Conservation (phyloP, 2,113 vertebrate species). For the Electrona antarctica region DNA sequence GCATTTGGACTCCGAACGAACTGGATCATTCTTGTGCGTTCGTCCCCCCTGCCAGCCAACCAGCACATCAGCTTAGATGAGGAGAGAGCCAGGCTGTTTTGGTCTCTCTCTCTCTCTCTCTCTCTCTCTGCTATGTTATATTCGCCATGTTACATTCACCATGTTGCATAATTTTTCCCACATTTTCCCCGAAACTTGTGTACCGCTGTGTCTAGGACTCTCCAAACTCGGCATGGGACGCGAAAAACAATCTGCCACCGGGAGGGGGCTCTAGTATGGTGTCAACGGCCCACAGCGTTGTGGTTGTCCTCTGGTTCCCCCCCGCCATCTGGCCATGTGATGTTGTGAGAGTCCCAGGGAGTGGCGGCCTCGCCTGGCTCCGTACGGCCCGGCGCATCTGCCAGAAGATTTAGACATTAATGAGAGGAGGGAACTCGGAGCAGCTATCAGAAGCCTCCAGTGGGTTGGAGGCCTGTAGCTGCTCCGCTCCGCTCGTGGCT, state of each 20-base stretch:
- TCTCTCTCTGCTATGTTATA: too few species aligned
- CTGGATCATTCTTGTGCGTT: slow-evolving; percentile 69
- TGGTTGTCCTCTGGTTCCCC: slow-evolving; percentile 29
- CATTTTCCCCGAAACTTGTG: too few species aligned
- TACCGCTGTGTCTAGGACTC: too few species aligned
- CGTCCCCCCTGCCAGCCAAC: slow-evolving; percentile 67
- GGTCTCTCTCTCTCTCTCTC: slow-evolving; percentile 3
- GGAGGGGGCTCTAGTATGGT: not conserved
- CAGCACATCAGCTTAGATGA: slow-evolving; percentile 60
- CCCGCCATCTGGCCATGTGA: slow-evolving; percentile 65
- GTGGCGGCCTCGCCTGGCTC: slow-evolving; percentile 50
- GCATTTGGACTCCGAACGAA: slow-evolving; percentile 62
- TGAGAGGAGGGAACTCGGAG: slow-evolving; percentile 50
- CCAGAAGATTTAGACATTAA: slow-evolving; percentile 66
- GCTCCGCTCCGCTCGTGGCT: too few species aligned
- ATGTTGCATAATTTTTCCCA: too few species aligned
- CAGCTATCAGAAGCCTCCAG: slow-evolving; percentile 33
- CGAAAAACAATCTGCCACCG: too few species aligned
- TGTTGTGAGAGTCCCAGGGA: slow-evolving; percentile 49
- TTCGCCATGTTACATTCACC: too few species aligned
- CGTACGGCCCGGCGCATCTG: slow-evolving; percentile 42
- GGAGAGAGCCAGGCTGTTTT: slow-evolving; percentile 57
- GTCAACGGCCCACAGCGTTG: slow-evolving; percentile 3
- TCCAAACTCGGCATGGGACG: too few species aligned
- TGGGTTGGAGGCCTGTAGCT: not conserved